Percentiles rank a stretch among this genome's conserved stretches.
These are phyloP conservation scores for Rhinichthys klamathensis DNA, from an alignment of 2,113 vertebrate species.

Conservation along the genomic window DNA sequence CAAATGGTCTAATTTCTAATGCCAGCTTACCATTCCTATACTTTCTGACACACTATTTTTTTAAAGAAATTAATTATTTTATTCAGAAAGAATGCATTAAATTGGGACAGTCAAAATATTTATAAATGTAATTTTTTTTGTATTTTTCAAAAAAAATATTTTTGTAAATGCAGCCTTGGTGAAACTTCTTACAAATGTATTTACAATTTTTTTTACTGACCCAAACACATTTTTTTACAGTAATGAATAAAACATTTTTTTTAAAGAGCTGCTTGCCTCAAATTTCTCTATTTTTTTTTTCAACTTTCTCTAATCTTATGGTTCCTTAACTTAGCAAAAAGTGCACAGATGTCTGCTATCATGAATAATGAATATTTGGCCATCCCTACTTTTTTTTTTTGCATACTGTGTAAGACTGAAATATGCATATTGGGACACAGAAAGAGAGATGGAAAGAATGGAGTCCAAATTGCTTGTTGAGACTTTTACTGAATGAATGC, in stretches of 20 bases:
- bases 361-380: not conserved
- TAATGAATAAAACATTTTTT: not conserved
- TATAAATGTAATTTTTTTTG: too few relatives aligned
- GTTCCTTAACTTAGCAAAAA: constrained; percentile 1
- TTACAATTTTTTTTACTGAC: not conserved
- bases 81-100: too few relatives aligned
- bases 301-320: not conserved
- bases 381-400: not conserved
- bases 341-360: constrained; percentile 5
- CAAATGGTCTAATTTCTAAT: too few relatives aligned
- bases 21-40: not conserved
- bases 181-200: too few relatives aligned
- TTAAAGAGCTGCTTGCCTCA: not conserved
- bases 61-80: too few relatives aligned
- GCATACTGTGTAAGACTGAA: not conserved
- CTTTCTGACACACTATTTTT: too few relatives aligned
- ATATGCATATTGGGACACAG: not conserved
- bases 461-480: not conserved
- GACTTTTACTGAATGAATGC: not conserved
- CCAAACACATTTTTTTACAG: not conserved
- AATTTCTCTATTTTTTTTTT: not conserved
- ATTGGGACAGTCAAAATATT: too few relatives aligned
- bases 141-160: too few relatives aligned
- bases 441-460: not conserved
- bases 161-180: too few relatives aligned